phyloP scores from a whole-genome alignment of 92 coral and sea anemone genomes.

The Virgularia gustaviana region DNA sequence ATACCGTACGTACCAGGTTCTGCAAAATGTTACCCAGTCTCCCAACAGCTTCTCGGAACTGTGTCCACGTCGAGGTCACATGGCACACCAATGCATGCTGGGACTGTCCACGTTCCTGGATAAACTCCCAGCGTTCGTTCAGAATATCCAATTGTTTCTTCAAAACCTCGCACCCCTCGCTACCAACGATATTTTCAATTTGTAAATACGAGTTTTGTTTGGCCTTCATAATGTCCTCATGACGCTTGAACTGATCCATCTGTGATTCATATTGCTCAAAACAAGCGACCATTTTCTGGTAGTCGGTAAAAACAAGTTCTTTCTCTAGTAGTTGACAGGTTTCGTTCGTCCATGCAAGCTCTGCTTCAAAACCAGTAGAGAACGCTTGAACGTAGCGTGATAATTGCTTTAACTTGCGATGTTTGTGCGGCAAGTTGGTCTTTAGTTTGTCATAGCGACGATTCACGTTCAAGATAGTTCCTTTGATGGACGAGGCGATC shows the following conservation, averaged over 20 bases:
- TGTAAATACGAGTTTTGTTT: conserved; percentile 7
- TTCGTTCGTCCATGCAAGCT: conserved; percentile 61
- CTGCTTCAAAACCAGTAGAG: conserved; percentile 68
- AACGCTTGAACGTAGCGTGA: conserved; percentile 72
- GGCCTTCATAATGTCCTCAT: conserved; percentile 17
- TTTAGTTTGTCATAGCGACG: conserved; percentile 93
- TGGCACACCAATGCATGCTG: conserved; percentile 11
- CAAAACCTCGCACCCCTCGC: background rate
- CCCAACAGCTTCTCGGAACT: conserved; percentile 9
- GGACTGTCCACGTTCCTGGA: conserved; percentile 24
- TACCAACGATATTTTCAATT: background rate
- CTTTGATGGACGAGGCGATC: conserved; percentile 96
- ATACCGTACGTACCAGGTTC: background rate
- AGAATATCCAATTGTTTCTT: conserved; percentile 6
- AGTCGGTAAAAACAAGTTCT: conserved; percentile 48
- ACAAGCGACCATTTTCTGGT: conserved; percentile 58
- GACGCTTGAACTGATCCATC: conserved; percentile 17
- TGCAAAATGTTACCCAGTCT: background rate
- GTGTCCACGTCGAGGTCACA: conserved; percentile 24
- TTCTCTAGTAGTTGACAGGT: conserved; percentile 68
- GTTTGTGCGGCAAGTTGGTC: conserved; percentile 78
- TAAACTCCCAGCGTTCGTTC: conserved; percentile 19
- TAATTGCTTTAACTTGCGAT: conserved; percentile 62
- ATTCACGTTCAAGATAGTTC: conserved; percentile 81
- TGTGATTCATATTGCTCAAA: conserved; percentile 11